Evolutionary conservation across 2,113 vertebrate genomes (phyloP).

Genomic region (Tympanuchus pallidicinctus): DNA sequence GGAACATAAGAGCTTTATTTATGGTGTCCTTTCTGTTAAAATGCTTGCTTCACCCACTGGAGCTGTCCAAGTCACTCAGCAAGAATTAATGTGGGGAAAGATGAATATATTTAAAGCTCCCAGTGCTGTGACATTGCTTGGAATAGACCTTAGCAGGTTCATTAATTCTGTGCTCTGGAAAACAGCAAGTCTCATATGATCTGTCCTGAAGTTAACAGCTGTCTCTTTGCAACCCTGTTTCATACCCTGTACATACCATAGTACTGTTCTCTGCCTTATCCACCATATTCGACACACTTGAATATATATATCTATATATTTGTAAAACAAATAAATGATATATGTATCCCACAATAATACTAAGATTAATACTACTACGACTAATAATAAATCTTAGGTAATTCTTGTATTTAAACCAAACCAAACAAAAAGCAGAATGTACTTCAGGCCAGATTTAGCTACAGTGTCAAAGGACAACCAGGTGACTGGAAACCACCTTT

Average conservation of each 20-base stretch:
- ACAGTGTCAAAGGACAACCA: neutral
- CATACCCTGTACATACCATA: accelerated
- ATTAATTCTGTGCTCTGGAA: neutral
- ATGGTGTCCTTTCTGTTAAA: conserved; percentile 38
- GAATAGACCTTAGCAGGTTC: neutral
- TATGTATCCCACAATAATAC: too few relatives aligned
- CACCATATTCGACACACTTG: neutral
- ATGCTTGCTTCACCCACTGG: conserved; percentile 37
- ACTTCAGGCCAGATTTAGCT: neutral
- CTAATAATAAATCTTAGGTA: neutral
- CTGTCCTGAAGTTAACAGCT: neutral
- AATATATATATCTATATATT: neutral
- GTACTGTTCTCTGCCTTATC: neutral
- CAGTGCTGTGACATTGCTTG: neutral
- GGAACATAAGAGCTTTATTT: conserved; percentile 21
- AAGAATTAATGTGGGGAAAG: neutral
- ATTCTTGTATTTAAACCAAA: neutral
- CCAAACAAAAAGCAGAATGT: neutral
- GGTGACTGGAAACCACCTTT: neutral
- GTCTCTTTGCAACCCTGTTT: neutral
- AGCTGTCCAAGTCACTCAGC: conserved; percentile 27
- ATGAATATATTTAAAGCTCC: neutral
- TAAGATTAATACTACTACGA: too few relatives aligned
- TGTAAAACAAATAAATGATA: neutral
- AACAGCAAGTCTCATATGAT: neutral